Conservation (phyloP, 2,888 invertebrate species). For the Ennomos quercinarius region DNA sequence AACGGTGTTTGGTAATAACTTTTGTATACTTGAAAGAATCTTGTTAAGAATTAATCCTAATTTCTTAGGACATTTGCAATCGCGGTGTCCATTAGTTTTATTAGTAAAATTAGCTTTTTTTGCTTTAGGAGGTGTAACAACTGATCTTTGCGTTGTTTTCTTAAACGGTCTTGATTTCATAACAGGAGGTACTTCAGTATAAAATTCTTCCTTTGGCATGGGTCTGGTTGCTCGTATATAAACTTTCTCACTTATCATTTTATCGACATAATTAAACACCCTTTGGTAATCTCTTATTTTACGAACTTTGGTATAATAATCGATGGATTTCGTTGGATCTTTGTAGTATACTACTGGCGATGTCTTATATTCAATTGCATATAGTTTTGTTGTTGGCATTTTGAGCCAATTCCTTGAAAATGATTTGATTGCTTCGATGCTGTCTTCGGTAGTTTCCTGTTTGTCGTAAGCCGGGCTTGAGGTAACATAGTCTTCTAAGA, state of each 20-base stretch:
- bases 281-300: conserved; percentile 70
- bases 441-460: conserved; percentile 50
- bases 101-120: neutral
- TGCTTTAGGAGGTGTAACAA: neutral
- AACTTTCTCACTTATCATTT: conserved; percentile 66
- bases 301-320: conserved; percentile 67
- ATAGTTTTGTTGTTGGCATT: conserved; percentile 54
- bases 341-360: conserved; percentile 59
- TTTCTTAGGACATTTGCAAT: conserved; percentile 59
- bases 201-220: conserved; percentile 41
- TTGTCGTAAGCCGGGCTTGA: conserved; percentile 47
- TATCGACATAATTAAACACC: conserved; percentile 68
- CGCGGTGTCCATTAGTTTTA: neutral
- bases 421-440: conserved; percentile 46
- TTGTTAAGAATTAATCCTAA: conserved; percentile 48
- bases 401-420: conserved; percentile 59
- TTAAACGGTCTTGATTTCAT: neutral
- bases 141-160: neutral
- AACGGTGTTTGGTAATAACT: conserved; percentile 45
- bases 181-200: conserved; percentile 31
- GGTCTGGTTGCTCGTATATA: conserved; percentile 46
- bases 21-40: conserved; percentile 54
- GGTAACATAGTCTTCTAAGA: conserved; percentile 58
- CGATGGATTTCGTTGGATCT: conserved; percentile 61
- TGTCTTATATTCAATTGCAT: conserved; percentile 62